A percentile compares a stretch with the other conserved stretches of the same genome.
These are phyloP conservation scores for Argyrosomus japonicus DNA, from an alignment of 2,113 vertebrate species.

Conservation along the genomic window DNA sequence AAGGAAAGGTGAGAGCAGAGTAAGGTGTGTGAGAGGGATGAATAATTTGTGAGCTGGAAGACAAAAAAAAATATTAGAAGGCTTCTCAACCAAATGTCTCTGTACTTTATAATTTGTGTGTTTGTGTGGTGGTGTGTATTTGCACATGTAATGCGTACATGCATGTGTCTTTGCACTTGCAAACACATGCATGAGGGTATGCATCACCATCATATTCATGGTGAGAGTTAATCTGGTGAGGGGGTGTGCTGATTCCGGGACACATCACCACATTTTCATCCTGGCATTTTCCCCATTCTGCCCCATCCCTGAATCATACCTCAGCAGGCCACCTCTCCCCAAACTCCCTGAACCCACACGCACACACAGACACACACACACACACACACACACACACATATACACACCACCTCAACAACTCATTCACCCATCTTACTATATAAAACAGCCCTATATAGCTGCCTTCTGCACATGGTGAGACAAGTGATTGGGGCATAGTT, in stretches of 20 bases:
- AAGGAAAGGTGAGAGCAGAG: conserved; percentile 18
- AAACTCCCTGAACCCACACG: not conserved
- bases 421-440: conserved; percentile 23
- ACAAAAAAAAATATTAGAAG: not conserved
- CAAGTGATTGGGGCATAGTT: not conserved
- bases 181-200: conserved; percentile 34
- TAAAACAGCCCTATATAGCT: conserved; percentile 47
- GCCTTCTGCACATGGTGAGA: conserved; percentile 44
- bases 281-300: conserved; percentile 47
- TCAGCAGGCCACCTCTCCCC: not conserved
- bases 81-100: not conserved
- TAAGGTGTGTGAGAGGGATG: conserved; percentile 24
- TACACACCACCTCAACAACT: not conserved
- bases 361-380: not conserved
- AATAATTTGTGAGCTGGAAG: not conserved
- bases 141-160: not conserved
- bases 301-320: conserved; percentile 64
- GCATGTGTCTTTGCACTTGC: conserved; percentile 8
- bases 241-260: conserved; percentile 72
- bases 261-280: conserved; percentile 64
- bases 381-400: not conserved
- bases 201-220: conserved; percentile 43
- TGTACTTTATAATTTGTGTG: not conserved
- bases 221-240: conserved; percentile 75
- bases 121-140: not conserved